Conservation (phyloP, 2,888 invertebrate species). For the Patella ulyssiponensis region DNA sequence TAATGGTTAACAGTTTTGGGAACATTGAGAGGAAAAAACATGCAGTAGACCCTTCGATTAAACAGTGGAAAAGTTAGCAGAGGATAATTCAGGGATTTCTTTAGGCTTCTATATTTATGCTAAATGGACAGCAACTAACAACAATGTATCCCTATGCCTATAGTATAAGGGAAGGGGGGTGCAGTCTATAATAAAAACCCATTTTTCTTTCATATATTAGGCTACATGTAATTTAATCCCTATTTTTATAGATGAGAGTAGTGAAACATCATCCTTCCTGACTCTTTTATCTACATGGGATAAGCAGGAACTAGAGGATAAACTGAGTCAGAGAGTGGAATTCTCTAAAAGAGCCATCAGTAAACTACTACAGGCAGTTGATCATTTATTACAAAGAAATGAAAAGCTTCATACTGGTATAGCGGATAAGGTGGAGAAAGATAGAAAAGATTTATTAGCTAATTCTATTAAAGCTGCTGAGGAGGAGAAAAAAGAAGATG, state of each 20-base stretch:
- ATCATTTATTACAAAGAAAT: constrained; percentile 94
- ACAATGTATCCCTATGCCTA: too few species aligned
- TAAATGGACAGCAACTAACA: too few species aligned
- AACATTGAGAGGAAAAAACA: too few species aligned
- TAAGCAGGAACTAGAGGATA: constrained; percentile 95
- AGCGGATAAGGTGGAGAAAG: constrained; percentile 49
- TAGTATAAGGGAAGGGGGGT: too few species aligned
- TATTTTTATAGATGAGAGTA: constrained; percentile 86
- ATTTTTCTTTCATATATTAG: too few species aligned
- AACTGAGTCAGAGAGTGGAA: constrained; percentile 92
- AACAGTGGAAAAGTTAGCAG: too few species aligned
- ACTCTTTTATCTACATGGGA: constrained; percentile 98
- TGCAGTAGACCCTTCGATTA: too few species aligned
- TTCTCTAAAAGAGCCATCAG: constrained; percentile 97
- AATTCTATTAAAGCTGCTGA: constrained; percentile 28
- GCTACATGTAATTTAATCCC: too few species aligned
- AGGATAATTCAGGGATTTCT: too few species aligned
- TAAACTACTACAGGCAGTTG: constrained; percentile 96
- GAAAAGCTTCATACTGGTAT: constrained; percentile 92
- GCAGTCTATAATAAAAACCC: too few species aligned
- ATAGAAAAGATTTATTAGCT: not conserved
- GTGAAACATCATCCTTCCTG: constrained; percentile 91
- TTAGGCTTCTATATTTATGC: too few species aligned
- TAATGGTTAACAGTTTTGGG: too few species aligned
- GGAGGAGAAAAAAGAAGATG: constrained; percentile 43